phyloP scores from a whole-genome alignment of 1,140 invertebrate species.

The Camponotus floridanus region DNA sequence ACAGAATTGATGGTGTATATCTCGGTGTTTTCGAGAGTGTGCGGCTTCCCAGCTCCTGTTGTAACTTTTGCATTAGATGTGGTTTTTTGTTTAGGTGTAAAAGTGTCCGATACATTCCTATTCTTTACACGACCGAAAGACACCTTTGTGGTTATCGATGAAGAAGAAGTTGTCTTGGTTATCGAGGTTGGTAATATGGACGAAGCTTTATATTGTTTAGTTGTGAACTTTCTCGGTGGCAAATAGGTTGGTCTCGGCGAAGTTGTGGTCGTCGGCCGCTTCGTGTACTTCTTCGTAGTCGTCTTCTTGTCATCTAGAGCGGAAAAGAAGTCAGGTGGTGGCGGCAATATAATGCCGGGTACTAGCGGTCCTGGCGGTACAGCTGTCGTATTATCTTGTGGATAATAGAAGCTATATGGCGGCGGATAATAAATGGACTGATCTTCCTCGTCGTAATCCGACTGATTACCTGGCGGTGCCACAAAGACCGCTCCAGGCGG shows the following conservation, averaged over 20 bases:
- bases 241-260: constrained; percentile 74
- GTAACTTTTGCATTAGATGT: constrained; percentile 71
- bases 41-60: constrained; percentile 72
- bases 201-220: constrained; percentile 84
- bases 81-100: constrained; percentile 65
- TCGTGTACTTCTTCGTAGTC: constrained; percentile 78
- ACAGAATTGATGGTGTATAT: constrained; percentile 72
- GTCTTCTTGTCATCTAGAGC: constrained; percentile 86
- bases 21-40: constrained; percentile 70
- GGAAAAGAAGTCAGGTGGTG: constrained; percentile 94
- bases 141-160: constrained; percentile 74
- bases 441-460: constrained; percentile 94
- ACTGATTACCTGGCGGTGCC: constrained; percentile 90
- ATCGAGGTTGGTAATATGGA: constrained; percentile 66
- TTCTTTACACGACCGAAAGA: constrained; percentile 66
- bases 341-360: constrained; percentile 94
- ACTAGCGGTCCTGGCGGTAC: constrained; percentile 94
- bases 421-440: constrained; percentile 96
- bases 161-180: constrained; percentile 63
- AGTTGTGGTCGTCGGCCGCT: constrained; percentile 82
- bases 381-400: constrained; percentile 91
- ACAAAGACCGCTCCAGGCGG: constrained; percentile 90
- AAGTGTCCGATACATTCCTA: constrained; percentile 82
- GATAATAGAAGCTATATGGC: constrained; percentile 95
- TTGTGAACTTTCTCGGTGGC: constrained; percentile 80